Evolutionary conservation across 2,113 vertebrate genomes (phyloP), one percentile per base, ranked within the genome.

Genomic region (Protobothrops mucrosquamatus): DNA sequence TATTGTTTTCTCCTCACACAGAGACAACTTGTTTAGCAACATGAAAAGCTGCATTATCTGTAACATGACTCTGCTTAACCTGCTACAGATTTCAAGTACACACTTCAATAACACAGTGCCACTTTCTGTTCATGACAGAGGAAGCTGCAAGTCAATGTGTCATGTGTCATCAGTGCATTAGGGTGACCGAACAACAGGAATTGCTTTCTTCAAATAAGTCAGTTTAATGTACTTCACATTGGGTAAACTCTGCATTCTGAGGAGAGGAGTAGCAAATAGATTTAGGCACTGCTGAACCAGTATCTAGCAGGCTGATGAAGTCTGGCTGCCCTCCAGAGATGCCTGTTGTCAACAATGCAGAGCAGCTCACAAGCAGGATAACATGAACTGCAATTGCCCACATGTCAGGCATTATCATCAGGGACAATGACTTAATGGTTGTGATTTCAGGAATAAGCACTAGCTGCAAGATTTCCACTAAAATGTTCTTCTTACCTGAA

Each of bases 371-470:
- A 94, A 95, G 94, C 93, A 91, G 90, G 95, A 89, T 69, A 92
- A 95, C 93, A 92, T 61, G 87, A 94, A 87, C 91, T 90, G 91
- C 94, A 95, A 94, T 95, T 55, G 94, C 93, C n/a, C 92, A 6
- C 87, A 90, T 94, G 87, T 4, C 6, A 90, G 94, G 92, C 69
- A 93, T 93, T 94, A 93, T 24, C 94, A 89, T 92, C 86, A 56
- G 92, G 90, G 92, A 95, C 6, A 85, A 88, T 95, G 92, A 94
- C 95, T 95, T 95, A 95, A 94, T 96, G 55, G 81, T 48, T 93
- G 39, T 90, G 93, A 91, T 93, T 94, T 94, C 92, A 93, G 88
- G 55, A 52, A 51, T 93, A 92, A 95, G 39, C 90, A 93, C 64
- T 87, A 91, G 34, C 6, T 69, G 24, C 26, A 85, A 56, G 55